These are phyloP conservation scores for Umimayanthus chanpuru DNA, from an alignment of 92 coral and sea anemone genomes.

Conservation along the genomic window DNA sequence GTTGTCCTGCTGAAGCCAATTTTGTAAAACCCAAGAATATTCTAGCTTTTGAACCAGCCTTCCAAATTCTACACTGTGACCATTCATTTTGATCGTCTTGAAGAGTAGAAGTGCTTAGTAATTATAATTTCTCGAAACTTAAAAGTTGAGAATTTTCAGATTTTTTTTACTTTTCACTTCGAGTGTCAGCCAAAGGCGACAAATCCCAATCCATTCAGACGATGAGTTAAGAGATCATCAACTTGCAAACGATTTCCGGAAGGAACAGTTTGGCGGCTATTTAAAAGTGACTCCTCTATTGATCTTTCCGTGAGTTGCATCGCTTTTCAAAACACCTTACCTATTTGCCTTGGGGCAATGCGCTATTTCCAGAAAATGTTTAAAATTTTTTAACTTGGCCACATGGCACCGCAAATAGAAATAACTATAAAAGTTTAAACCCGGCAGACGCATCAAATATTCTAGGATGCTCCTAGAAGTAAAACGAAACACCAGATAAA, in stretches of 20 bases:
- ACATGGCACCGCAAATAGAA: background rate
- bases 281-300: background rate
- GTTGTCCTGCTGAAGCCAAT: background rate
- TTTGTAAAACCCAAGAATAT: too few relatives aligned
- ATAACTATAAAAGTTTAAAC: too few relatives aligned
- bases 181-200: background rate
- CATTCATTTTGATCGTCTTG: too few relatives aligned
- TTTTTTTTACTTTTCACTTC: background rate
- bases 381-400: background rate
- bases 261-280: background rate
- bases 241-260: conserved; percentile 6
- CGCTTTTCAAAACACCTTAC: background rate
- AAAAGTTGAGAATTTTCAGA: too few relatives aligned
- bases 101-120: too few relatives aligned
- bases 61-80: too few relatives aligned
- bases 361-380: background rate
- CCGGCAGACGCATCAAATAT: background rate
- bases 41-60: too few relatives aligned
- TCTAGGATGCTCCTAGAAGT: too few relatives aligned
- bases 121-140: too few relatives aligned
- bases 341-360: background rate
- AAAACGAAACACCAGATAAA: too few relatives aligned
- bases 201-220: background rate
- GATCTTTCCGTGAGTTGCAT: background rate
- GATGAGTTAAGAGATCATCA: conserved; percentile 1